Conservation (phyloP, 2,113 vertebrate species). For the Carettochelys insculpta region DNA sequence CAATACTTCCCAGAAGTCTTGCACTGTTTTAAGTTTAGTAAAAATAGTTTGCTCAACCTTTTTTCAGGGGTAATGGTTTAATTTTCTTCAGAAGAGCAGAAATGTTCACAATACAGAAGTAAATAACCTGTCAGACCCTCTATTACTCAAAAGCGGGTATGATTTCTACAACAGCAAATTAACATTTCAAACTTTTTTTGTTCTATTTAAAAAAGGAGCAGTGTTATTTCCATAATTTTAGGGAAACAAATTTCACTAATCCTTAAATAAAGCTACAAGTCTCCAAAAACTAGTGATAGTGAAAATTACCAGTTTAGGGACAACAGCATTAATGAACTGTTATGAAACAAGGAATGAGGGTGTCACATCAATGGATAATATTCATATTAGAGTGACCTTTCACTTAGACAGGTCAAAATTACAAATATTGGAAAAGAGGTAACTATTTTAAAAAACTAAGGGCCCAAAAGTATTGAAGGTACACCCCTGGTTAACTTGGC, state of each 20-base stretch:
- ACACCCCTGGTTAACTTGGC: neutral
- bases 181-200: accelerated
- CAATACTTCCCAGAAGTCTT: neutral
- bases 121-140: neutral
- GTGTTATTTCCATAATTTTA: neutral
- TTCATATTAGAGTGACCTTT: neutral
- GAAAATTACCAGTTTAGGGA: neutral
- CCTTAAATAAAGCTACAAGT: neutral
- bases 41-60: neutral
- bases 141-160: neutral
- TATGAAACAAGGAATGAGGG: neutral
- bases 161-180: neutral
- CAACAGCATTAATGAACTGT: neutral
- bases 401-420: neutral
- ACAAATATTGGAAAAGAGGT: neutral
- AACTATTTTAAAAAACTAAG: neutral
- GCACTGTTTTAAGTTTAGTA: neutral
- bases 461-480: accelerated
- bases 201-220: neutral
- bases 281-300: neutral
- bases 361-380: neutral
- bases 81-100: neutral
- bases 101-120: neutral
- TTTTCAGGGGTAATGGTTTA: neutral
- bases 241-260: neutral